Conservation (phyloP, 1,140 invertebrate species). For the Bombus soroeensis region DNA sequence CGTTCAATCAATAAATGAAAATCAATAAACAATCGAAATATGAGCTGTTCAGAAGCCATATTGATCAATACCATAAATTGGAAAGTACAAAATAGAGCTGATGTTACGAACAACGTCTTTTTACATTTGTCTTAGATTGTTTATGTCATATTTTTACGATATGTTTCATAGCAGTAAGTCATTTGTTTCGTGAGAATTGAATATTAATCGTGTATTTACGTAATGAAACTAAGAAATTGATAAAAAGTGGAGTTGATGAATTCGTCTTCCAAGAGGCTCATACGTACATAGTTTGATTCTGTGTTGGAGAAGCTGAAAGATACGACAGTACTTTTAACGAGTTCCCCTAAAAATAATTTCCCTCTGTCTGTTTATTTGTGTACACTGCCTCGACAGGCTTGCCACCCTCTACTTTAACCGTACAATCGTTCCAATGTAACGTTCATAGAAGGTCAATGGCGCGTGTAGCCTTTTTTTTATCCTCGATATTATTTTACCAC, state of each 20-base stretch:
- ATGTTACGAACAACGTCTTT: background rate
- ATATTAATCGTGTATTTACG: background rate
- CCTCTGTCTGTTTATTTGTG: constrained; percentile 48
- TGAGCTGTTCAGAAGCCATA: background rate
- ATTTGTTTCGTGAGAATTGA: background rate
- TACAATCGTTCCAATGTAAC: constrained; percentile 16
- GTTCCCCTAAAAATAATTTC: constrained; percentile 39
- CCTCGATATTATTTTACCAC: constrained; percentile 77
- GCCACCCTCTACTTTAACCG: constrained; percentile 40
- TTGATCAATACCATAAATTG: background rate
- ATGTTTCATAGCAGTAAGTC: background rate
- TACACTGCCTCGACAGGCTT: constrained; percentile 26
- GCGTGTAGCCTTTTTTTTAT: constrained; percentile 72
- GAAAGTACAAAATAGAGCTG: background rate
- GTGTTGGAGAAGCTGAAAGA: background rate
- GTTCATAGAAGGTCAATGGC: constrained; percentile 71
- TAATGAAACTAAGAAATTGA: background rate
- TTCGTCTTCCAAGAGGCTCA: background rate
- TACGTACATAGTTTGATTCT: background rate
- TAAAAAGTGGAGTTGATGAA: background rate
- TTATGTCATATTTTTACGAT: background rate
- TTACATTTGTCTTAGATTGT: background rate
- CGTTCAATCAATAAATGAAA: background rate
- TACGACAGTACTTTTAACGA: constrained; percentile 14
- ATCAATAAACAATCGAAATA: no score